Percentiles rank a stretch among this genome's conserved stretches.
Evolutionary conservation across 64 coral and sea anemone genomes (phyloP).

Genomic region (Platygyra sinensis): DNA sequence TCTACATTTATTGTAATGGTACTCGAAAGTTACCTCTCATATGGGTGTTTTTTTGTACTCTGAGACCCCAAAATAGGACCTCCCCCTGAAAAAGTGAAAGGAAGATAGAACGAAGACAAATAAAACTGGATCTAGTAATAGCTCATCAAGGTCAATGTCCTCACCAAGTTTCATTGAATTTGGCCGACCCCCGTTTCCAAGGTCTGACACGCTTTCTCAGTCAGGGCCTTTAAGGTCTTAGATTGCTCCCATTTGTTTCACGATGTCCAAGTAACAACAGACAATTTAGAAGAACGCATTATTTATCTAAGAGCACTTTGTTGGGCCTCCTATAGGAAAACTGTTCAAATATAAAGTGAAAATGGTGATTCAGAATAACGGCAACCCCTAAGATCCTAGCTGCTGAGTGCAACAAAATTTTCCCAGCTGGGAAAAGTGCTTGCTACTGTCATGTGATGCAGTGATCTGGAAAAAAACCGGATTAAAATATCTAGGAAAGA

Average conservation of each 20-base stretch:
- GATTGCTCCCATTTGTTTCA: constrained; percentile 60
- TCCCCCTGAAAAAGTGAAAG: too few species aligned
- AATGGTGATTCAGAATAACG: constrained; percentile 27
- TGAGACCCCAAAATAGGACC: too few species aligned
- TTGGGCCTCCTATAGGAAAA: constrained; percentile 63
- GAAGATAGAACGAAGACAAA: too few species aligned
- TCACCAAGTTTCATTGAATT: too few species aligned
- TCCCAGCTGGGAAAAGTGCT: constrained; percentile 52
- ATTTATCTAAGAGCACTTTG: constrained; percentile 53
- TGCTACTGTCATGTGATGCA: constrained; percentile 69
- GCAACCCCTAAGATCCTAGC: constrained; percentile 64
- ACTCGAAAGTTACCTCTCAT: too few species aligned
- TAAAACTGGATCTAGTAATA: too few species aligned
- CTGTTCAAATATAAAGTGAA: constrained; percentile 69
- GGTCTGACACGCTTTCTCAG: too few species aligned
- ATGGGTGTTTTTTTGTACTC: too few species aligned
- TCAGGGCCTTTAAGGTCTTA: too few species aligned
- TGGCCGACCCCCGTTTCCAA: too few species aligned
- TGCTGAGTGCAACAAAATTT: constrained; percentile 46
- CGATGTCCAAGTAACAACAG: constrained; percentile 19
- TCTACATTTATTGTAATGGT: too few species aligned
- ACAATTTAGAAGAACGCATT: constrained; percentile 1
- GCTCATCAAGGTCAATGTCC: too few species aligned
- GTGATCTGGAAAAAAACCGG: constrained; percentile 75
- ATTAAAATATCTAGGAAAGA: constrained; percentile 63